phyloP scores from a whole-genome alignment of 1,140 invertebrate genomes.

The Hyposmocoma kahamanoa region DNA sequence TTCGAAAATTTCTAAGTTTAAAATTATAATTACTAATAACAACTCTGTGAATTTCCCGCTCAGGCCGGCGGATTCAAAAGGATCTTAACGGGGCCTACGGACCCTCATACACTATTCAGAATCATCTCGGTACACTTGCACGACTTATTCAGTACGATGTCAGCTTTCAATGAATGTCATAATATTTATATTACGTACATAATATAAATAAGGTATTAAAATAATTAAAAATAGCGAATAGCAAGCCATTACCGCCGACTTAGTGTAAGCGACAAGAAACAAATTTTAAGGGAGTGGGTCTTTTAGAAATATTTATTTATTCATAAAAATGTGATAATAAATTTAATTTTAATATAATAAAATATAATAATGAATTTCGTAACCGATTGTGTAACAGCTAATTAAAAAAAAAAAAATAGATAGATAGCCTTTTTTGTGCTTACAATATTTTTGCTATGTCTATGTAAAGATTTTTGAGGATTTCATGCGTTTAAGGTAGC shows the following conservation, averaged over 20 bases:
- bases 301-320: not conserved
- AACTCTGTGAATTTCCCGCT: constrained; percentile 10
- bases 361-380: no score
- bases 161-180: not conserved
- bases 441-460: no score
- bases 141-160: constrained; percentile 13
- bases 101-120: constrained; percentile 34
- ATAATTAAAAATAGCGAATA: not conserved
- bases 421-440: no score
- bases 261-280: not conserved
- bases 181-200: not conserved
- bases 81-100: constrained; percentile 12
- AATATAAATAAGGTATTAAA: not conserved
- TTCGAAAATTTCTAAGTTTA: no score
- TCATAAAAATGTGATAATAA: not conserved
- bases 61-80: constrained; percentile 15
- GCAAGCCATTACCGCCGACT: not conserved
- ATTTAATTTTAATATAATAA: no score
- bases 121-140: constrained; percentile 11
- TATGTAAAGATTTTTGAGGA: no score
- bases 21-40: no score
- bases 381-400: no score
- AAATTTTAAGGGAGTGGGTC: not conserved
- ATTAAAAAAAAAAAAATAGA: no score
- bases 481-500: no score